Conservation (phyloP, 2,797 vertebrate species). For the Amblyraja radiata region DNA sequence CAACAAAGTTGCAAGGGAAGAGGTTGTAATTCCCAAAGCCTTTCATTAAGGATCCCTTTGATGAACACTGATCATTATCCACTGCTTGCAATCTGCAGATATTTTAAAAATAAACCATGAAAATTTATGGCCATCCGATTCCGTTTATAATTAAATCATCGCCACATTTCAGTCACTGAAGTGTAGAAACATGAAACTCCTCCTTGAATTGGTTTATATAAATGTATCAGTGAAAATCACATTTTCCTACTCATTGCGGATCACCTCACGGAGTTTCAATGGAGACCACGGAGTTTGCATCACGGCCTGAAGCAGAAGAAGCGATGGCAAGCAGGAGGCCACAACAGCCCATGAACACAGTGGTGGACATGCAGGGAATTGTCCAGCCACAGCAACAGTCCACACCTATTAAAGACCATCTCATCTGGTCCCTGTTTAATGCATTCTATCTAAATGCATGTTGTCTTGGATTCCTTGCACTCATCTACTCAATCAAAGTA, state of each 20-base stretch:
- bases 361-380: neutral
- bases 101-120: neutral
- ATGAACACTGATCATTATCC: neutral
- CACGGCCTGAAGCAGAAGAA: neutral
- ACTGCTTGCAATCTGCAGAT: neutral
- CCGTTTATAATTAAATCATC: neutral
- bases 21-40: neutral
- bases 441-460: conserved; percentile 28
- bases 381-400: neutral
- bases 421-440: conserved; percentile 28
- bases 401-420: neutral
- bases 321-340: neutral
- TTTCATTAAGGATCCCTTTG: neutral
- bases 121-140: neutral
- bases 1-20: neutral
- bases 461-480: conserved; percentile 27
- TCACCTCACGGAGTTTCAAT: neutral
- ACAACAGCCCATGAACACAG: neutral
- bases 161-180: neutral
- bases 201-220: neutral
- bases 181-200: neutral
- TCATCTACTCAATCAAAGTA: conserved; percentile 16
- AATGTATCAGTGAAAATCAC: conserved; percentile 5
- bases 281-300: neutral
- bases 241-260: neutral